Conservation (phyloP, 2,113 vertebrate species). For the Chelonoidis abingdonii region DNA sequence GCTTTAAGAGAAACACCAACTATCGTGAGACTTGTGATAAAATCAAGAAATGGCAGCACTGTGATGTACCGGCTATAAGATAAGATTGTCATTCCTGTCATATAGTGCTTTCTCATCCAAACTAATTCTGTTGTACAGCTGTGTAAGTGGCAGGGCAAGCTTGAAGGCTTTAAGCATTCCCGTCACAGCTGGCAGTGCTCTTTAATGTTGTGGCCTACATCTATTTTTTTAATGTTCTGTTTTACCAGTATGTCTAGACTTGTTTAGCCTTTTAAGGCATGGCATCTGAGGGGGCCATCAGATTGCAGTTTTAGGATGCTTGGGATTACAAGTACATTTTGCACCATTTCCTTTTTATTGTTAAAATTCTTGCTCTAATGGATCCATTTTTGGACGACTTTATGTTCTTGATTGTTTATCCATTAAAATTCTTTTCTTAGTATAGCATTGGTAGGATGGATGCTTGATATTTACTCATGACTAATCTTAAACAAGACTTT, state of each 20-base stretch:
- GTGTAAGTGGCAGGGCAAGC: neutral
- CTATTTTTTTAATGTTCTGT: conserved; percentile 27
- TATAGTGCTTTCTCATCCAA: neutral
- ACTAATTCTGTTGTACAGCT: neutral
- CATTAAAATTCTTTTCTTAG: conserved; percentile 65
- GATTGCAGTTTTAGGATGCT: conserved; percentile 46
- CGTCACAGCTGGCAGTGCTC: neutral
- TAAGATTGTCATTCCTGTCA: neutral
- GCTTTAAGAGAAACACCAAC: neutral
- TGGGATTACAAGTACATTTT: conserved; percentile 56
- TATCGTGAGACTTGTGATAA: neutral
- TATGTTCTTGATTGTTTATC: conserved; percentile 36
- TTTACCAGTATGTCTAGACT: conserved; percentile 49
- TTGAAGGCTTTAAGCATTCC: neutral
- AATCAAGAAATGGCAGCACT: neutral
- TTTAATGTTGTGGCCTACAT: conserved; percentile 1
- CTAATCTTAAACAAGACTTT: conserved; percentile 20
- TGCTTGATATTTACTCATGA: conserved; percentile 44
- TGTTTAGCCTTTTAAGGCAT: conserved; percentile 75
- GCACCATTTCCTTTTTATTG: conserved; percentile 51
- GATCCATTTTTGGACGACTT: neutral
- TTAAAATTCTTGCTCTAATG: neutral
- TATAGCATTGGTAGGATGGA: conserved; percentile 32
- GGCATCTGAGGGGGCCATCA: conserved; percentile 64
- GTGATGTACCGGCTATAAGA: neutral